These are phyloP conservation scores for Congeria kusceri DNA, from an alignment of 2,888 invertebrate species.

Conservation along the genomic window DNA sequence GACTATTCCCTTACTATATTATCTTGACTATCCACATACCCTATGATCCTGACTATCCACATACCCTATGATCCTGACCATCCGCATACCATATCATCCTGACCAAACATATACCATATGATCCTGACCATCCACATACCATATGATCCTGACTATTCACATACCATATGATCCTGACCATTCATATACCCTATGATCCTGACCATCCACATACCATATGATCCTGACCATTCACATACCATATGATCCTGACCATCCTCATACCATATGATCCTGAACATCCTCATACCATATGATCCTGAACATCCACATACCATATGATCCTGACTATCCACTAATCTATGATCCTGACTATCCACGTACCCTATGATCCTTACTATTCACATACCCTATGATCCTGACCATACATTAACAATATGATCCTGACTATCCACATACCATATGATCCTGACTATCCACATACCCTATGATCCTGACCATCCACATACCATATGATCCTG, in stretches of 20 bases:
- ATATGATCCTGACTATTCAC: conserved; percentile 92
- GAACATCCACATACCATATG: conserved; percentile 89
- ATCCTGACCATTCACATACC: conserved; percentile 91
- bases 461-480: conserved; percentile 94
- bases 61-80: conserved; percentile 94
- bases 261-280: conserved; percentile 93
- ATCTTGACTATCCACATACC: no score
- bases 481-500: conserved; percentile 90
- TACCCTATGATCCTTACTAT: conserved; percentile 94
- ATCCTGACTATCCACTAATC: no score
- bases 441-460: conserved; percentile 91
- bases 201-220: conserved; percentile 91
- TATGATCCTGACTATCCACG: no score
- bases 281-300: no score
- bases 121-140: conserved; percentile 91
- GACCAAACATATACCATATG: conserved; percentile 91
- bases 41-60: conserved; percentile 92
- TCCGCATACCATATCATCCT: conserved; percentile 91
- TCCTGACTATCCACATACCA: conserved; percentile 89
- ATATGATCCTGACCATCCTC: conserved; percentile 92
- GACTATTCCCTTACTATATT: no score
- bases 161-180: conserved; percentile 93
- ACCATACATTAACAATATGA: no score
- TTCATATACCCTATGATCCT: conserved; percentile 91
- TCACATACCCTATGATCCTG: conserved; percentile 90